A percentile compares a stretch with the other conserved stretches of the same genome.
Evolutionary conservation across 1,140 invertebrate species (phyloP).

Genomic region (Conopomorpha cramerella): DNA sequence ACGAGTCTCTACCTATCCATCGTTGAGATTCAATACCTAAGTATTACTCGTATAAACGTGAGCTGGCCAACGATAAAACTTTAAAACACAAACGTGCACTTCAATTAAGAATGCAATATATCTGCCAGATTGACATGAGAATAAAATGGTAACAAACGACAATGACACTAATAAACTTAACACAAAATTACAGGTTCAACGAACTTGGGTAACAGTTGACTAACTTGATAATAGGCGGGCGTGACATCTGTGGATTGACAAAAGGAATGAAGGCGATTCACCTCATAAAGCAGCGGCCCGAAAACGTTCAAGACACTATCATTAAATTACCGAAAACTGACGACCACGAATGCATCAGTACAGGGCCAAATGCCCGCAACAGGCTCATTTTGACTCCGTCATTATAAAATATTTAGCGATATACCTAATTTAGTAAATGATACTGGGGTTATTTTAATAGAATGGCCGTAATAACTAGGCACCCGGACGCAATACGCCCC

Average conservation of each 20-base stretch:
- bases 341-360: conserved; percentile 23
- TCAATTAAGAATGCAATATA: too few species aligned
- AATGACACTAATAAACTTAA: neutral
- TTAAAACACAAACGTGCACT: too few species aligned
- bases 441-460: conserved; percentile 50
- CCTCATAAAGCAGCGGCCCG: conserved; percentile 9
- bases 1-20: too few species aligned
- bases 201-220: neutral
- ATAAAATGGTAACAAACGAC: neutral
- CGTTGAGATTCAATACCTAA: too few species aligned
- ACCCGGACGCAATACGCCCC: conserved; percentile 48
- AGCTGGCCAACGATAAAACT: too few species aligned
- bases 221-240: conserved; percentile 26
- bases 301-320: conserved; percentile 21
- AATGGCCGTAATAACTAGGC: conserved; percentile 49
- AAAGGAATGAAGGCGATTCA: conserved; percentile 14
- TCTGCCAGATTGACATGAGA: too few species aligned
- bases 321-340: conserved; percentile 16
- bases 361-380: conserved; percentile 25
- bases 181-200: conserved; percentile 1
- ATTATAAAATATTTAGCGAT: conserved; percentile 60
- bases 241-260: conserved; percentile 12
- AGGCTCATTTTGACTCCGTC: conserved; percentile 26
- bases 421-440: conserved; percentile 51
- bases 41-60: too few species aligned